Percentiles rank a stretch among this genome's conserved stretches.
Evolutionary conservation across 92 coral and sea anemone genomes (phyloP).

Genomic region (Parazoanthus swiftii): DNA sequence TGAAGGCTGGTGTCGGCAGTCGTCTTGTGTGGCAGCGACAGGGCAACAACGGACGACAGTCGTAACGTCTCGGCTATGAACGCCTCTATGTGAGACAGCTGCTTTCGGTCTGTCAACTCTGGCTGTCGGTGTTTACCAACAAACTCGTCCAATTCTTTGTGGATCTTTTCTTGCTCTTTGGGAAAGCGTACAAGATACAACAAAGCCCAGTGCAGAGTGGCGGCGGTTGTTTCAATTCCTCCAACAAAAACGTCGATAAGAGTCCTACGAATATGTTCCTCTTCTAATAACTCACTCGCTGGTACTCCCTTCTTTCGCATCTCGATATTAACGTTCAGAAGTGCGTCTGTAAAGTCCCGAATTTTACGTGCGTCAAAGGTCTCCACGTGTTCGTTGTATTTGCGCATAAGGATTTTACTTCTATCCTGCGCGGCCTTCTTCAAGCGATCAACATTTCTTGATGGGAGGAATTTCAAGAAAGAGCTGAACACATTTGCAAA

Average conservation of each 20-base stretch:
- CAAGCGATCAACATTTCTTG: slow-evolving; percentile 19
- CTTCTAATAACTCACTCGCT: slow-evolving; percentile 30
- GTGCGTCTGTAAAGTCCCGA: slow-evolving; percentile 69
- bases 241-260: slow-evolving; percentile 58
- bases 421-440: slow-evolving; percentile 35
- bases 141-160: slow-evolving; percentile 63
- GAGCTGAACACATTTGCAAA: slow-evolving; percentile 61
- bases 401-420: slow-evolving; percentile 42
- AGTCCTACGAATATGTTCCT: slow-evolving; percentile 38
- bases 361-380: slow-evolving; percentile 59
- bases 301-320: slow-evolving; percentile 35
- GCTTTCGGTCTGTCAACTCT: slow-evolving; percentile 45
- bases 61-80: slow-evolving; percentile 48
- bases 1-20: slow-evolving; percentile 35
- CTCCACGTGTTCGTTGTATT: slow-evolving; percentile 58
- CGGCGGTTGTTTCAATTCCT: slow-evolving; percentile 76
- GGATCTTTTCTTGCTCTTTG: slow-evolving; percentile 63
- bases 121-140: slow-evolving; percentile 54
- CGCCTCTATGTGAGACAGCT: slow-evolving; percentile 38
- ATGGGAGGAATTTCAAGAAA: slow-evolving; percentile 34
- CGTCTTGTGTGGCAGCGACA: slow-evolving; percentile 55
- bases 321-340: slow-evolving; percentile 52
- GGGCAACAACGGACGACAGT: slow-evolving; percentile 50
- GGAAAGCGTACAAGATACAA: slow-evolving; percentile 67
- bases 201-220: slow-evolving; percentile 73